A percentile compares a stretch with the other conserved stretches of the same genome.
Evolutionary conservation across 2,888 invertebrate species (phyloP).

Genomic region (Mythimna vitellina): DNA sequence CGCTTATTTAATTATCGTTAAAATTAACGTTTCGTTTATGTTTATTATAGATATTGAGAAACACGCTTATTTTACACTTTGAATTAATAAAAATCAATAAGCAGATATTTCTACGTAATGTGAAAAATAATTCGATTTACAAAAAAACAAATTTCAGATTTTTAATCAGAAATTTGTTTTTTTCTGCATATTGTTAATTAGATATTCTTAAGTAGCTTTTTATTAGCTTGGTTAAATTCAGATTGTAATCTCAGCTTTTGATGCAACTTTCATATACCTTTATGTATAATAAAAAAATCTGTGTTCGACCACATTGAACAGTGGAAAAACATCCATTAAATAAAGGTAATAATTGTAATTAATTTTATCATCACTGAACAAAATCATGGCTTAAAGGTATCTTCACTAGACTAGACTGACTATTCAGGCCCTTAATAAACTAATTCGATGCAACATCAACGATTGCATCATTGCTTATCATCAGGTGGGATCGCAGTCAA

Average conservation of each 20-base stretch:
- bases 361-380: no score
- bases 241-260: constrained; percentile 9
- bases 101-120: constrained; percentile 28
- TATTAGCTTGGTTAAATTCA: neutral
- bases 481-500: no score
- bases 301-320: no score
- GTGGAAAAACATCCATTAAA: no score
- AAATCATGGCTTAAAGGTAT: no score
- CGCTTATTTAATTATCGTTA: constrained; percentile 46
- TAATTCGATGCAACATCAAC: no score
- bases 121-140: neutral
- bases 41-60: constrained; percentile 24
- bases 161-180: constrained; percentile 10
- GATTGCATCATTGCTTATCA: no score
- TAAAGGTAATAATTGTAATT: no score
- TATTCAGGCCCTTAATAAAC: no score
- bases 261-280: constrained; percentile 10
- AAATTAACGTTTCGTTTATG: constrained; percentile 27
- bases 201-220: constrained; percentile 20
- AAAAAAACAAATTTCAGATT: no score
- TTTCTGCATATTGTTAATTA: constrained; percentile 13
- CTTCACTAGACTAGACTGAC: no score
- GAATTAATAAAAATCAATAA: constrained; percentile 18
- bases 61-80: constrained; percentile 19
- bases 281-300: neutral